These are phyloP conservation scores for Sternotherus odoratus DNA, from an alignment of 2,797 vertebrate species.

Conservation along the genomic window DNA sequence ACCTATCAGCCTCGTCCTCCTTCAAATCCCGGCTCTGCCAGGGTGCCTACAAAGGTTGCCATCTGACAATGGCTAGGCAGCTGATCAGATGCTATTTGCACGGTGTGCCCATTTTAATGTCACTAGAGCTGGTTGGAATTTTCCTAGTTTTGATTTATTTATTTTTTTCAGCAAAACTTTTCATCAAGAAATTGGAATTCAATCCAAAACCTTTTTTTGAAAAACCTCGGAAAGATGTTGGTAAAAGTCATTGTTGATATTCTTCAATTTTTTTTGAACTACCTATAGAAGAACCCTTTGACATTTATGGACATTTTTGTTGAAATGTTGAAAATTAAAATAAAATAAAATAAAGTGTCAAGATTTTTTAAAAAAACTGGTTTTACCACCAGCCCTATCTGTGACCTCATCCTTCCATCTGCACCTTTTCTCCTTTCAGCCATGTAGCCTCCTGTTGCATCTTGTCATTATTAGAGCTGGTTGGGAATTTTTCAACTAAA, in stretches of 20 bases:
- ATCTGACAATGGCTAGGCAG: not conserved
- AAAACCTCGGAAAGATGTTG: not conserved
- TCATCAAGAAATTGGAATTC: not conserved
- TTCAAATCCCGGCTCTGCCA: not conserved
- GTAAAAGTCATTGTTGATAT: not conserved
- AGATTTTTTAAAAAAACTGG: not conserved
- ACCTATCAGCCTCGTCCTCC: not conserved
- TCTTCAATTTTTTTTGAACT: not conserved
- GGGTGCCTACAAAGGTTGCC: not conserved
- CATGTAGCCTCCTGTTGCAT: not conserved
- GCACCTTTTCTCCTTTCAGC: not conserved
- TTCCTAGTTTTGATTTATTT: not conserved
- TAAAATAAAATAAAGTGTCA: not conserved
- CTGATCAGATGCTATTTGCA: not conserved
- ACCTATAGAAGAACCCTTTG: not conserved
- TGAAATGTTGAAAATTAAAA: not conserved
- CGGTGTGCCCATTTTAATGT: not conserved
- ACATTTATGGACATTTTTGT: not conserved
- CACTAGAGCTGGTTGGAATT: not conserved
- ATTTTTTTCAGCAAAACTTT: accelerated
- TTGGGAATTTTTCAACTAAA: not conserved
- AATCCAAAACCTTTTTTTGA: not conserved
- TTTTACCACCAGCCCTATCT: not conserved
- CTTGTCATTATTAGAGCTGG: not conserved
- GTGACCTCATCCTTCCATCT: not conserved